Evolutionary conservation across 1,140 invertebrate genomes (phyloP).

Genomic region (Frieseomelitta varia): DNA sequence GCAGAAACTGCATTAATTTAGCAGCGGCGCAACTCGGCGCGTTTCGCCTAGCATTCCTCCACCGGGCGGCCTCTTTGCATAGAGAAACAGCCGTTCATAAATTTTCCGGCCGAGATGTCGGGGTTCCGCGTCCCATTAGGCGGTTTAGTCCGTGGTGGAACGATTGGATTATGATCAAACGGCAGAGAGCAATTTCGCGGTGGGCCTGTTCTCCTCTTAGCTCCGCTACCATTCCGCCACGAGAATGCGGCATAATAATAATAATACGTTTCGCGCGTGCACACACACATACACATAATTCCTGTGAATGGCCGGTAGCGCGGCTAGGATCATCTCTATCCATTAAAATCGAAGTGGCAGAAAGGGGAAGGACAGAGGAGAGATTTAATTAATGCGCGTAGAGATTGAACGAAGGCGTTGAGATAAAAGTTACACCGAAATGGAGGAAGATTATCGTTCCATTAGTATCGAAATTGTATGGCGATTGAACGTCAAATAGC

Average conservation of each 20-base stretch:
- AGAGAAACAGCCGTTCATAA: slow-evolving; percentile 60
- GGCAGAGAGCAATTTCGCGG: slow-evolving; percentile 68
- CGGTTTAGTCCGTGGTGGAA: slow-evolving; percentile 60
- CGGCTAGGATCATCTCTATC: background rate
- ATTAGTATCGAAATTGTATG: slow-evolving; percentile 50
- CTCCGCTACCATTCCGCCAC: slow-evolving; percentile 41
- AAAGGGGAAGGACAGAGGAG: background rate
- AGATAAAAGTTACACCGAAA: slow-evolving; percentile 39
- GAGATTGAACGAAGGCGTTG: slow-evolving; percentile 19
- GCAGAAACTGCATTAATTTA: slow-evolving; percentile 62
- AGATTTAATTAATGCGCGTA: background rate
- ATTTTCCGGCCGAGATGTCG: slow-evolving; percentile 62
- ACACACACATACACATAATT: background rate
- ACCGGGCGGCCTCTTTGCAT: slow-evolving; percentile 35
- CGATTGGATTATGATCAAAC: slow-evolving; percentile 72
- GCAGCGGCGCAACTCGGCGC: slow-evolving; percentile 3
- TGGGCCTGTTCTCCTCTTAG: slow-evolving; percentile 59
- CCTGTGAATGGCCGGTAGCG: background rate
- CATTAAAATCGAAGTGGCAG: background rate
- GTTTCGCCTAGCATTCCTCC: slow-evolving; percentile 49
- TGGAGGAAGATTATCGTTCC: slow-evolving; percentile 50
- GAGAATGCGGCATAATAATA: slow-evolving; percentile 49
- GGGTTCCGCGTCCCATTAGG: slow-evolving; percentile 65
- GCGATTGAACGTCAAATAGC: slow-evolving; percentile 32
- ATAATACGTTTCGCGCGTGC: background rate